Percentiles rank a stretch among this genome's conserved stretches.
Conservation (phyloP, 2,113 vertebrate species). For the Chauna torquata region DNA sequence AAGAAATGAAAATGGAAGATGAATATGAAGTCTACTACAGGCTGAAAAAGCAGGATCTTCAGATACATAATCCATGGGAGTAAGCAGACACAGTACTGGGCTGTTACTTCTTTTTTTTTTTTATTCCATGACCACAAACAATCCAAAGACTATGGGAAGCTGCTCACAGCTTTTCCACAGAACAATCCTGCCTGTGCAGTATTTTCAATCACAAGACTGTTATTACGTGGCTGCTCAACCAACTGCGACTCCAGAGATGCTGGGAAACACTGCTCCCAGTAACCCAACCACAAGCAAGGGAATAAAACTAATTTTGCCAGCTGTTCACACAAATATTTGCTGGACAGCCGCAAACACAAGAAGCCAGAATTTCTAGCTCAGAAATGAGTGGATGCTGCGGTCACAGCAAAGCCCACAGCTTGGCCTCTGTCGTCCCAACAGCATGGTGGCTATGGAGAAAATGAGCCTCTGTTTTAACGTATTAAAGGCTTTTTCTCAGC, state of each 20-base stretch:
- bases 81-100: neutral
- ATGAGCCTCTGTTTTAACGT: neutral
- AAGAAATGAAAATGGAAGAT: neutral
- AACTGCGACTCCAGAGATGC: neutral
- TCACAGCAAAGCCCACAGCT: neutral
- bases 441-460: neutral
- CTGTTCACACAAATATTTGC: neutral
- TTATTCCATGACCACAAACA: neutral
- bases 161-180: neutral
- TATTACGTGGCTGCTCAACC: neutral
- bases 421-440: neutral
- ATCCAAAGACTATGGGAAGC: neutral
- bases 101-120: neutral
- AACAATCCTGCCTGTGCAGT: neutral
- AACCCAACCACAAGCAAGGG: neutral
- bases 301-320: neutral
- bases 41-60: neutral
- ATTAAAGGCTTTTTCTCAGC: neutral
- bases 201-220: neutral
- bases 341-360: neutral
- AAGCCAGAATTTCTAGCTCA: neutral
- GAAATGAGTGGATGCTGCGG: neutral
- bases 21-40: neutral
- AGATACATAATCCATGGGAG: neutral
- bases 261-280: neutral